Percentiles rank a stretch among this genome's conserved stretches.
phyloP scores from a whole-genome alignment of 2,888 invertebrate species.

The Brassicogethes aeneus region DNA sequence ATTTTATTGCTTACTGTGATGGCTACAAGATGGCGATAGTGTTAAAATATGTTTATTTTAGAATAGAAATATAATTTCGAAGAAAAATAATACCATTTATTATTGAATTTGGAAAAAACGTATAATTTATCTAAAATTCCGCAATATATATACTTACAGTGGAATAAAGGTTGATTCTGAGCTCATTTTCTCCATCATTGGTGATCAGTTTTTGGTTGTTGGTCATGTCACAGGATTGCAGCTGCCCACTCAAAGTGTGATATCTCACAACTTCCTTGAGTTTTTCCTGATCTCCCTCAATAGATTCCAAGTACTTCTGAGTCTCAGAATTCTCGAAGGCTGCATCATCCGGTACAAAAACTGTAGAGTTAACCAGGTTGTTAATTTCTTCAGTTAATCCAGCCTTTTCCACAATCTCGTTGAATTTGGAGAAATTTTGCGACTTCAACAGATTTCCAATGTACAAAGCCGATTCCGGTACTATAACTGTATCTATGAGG shows the following conservation, averaged over 20 bases:
- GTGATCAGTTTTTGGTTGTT: slow-evolving; percentile 48
- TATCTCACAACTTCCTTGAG: slow-evolving; percentile 52
- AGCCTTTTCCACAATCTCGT: slow-evolving; percentile 45
- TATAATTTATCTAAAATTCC: too few species aligned
- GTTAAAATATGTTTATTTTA: too few species aligned
- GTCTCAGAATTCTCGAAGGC: slow-evolving; percentile 47
- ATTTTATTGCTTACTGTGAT: too few species aligned
- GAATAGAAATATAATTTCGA: too few species aligned
- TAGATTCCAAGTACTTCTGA: slow-evolving; percentile 34
- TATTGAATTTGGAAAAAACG: slow-evolving; percentile 4
- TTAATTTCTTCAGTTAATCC: slow-evolving; percentile 48
- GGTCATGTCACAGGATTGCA: slow-evolving; percentile 47
- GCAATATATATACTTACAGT: slow-evolving; percentile 39
- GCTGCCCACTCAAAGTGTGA: slow-evolving; percentile 50
- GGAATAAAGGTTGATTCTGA: slow-evolving; percentile 53
- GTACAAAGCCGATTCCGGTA: slow-evolving; percentile 48
- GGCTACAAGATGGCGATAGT: too few species aligned
- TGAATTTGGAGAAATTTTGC: slow-evolving; percentile 53
- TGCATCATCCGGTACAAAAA: slow-evolving; percentile 56
- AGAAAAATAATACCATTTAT: background rate
- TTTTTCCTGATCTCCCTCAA: slow-evolving; percentile 39
- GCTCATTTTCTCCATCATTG: slow-evolving; percentile 35
- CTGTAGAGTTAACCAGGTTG: slow-evolving; percentile 49
- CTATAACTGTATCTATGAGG: slow-evolving; percentile 54
- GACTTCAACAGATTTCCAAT: slow-evolving; percentile 44